Evolutionary conservation across 2,113 vertebrate genomes (phyloP).

Genomic region (Heterocephalus glaber): DNA sequence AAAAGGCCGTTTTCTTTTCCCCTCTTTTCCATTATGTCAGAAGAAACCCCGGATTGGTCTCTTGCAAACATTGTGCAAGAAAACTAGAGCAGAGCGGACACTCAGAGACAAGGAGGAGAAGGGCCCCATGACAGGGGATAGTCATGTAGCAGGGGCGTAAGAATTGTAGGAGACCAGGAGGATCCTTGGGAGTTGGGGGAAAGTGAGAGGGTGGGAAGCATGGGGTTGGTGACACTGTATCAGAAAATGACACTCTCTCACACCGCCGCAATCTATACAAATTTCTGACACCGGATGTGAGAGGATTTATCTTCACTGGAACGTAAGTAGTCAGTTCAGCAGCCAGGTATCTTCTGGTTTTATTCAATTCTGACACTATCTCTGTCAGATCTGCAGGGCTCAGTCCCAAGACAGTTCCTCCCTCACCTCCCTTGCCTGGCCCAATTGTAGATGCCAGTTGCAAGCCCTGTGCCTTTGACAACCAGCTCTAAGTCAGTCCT

Average conservation of each 20-base stretch:
- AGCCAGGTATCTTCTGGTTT: background rate
- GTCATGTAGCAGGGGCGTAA: background rate
- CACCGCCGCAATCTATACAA: background rate
- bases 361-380: background rate
- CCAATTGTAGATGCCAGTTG: background rate
- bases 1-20: background rate
- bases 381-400: background rate
- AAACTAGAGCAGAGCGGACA: background rate
- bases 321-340: background rate
- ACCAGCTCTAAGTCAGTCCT: background rate
- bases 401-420: background rate
- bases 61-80: background rate
- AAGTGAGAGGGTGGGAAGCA: rapidly evolving
- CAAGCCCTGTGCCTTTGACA: background rate
- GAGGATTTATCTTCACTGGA: background rate
- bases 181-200: background rate
- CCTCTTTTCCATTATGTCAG: background rate
- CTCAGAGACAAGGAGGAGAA: background rate
- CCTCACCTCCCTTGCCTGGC: background rate
- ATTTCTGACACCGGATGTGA: background rate
- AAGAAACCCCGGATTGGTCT: background rate
- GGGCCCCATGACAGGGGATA: background rate
- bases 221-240: background rate
- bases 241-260: background rate
- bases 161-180: background rate